These are phyloP conservation scores for Bungarus multicinctus DNA, from an alignment of 2,113 vertebrate genomes.

Conservation along the genomic window DNA sequence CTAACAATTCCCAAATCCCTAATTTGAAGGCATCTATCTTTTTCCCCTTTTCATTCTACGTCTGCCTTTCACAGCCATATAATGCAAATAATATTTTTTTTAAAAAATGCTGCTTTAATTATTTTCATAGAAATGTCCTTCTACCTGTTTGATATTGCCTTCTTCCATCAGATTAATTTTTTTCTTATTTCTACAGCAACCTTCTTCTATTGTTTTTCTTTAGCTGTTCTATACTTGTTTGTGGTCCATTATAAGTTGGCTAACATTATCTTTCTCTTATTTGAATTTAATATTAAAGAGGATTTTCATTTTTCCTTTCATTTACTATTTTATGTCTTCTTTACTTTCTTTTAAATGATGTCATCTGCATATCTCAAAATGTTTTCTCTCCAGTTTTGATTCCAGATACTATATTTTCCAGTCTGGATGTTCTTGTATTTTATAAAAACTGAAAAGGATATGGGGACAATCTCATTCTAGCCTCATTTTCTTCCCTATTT, in stretches of 20 bases:
- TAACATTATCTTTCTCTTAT: background rate
- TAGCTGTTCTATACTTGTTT: background rate
- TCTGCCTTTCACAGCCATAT: background rate
- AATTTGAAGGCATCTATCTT: background rate
- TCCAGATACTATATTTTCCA: too few relatives aligned
- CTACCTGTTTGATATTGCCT: background rate
- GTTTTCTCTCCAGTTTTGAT: too few relatives aligned
- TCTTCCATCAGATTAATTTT: background rate
- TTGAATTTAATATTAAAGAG: background rate
- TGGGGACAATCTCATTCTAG: too few relatives aligned
- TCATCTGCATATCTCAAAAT: too few relatives aligned
- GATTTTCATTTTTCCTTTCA: background rate
- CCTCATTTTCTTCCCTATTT: too few relatives aligned
- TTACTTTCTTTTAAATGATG: too few relatives aligned
- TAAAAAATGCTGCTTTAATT: background rate
- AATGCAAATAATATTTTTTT: too few relatives aligned
- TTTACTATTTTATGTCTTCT: background rate
- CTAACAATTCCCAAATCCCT: background rate
- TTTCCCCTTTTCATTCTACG: background rate
- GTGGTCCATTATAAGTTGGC: background rate
- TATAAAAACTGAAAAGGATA: too few relatives aligned
- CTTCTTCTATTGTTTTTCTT: background rate
- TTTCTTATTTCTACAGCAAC: background rate
- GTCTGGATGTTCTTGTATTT: too few relatives aligned
- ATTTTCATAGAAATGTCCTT: background rate